Conservation (phyloP, 2,888 invertebrate genomes). For the Julus scandinavius region DNA sequence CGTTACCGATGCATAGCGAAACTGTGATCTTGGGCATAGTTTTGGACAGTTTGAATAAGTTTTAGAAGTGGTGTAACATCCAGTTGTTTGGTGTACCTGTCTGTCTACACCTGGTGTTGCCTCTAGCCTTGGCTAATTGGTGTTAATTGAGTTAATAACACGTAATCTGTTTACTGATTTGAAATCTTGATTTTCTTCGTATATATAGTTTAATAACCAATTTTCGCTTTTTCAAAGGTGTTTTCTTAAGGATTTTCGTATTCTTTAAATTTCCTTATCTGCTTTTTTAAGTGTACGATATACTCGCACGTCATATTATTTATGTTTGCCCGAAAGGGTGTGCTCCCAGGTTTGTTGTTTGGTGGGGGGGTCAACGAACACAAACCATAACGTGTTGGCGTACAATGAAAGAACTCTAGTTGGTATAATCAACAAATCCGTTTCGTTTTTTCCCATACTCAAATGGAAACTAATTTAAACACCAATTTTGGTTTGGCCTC, state of each 20-base stretch:
- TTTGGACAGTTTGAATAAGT: too few species aligned
- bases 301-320: background rate
- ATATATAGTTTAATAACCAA: background rate
- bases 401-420: background rate
- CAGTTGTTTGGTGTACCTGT: background rate
- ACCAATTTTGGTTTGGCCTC: conserved; percentile 23
- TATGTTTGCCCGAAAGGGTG: background rate
- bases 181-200: background rate
- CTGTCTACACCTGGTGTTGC: background rate
- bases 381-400: background rate
- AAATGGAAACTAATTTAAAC: conserved; percentile 37
- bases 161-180: background rate
- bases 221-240: background rate
- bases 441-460: background rate
- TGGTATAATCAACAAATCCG: background rate
- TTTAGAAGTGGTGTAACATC: background rate
- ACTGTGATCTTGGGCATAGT: background rate
- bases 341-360: background rate
- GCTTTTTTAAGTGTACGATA: background rate
- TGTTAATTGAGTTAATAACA: background rate
- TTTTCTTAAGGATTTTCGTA: background rate
- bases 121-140: background rate
- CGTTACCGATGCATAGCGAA: background rate
- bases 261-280: background rate
- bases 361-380: background rate